Evolutionary conservation across 2,113 vertebrate genomes (phyloP), one percentile per base, ranked within the genome.

Genomic region (Eptesicus fuscus): DNA sequence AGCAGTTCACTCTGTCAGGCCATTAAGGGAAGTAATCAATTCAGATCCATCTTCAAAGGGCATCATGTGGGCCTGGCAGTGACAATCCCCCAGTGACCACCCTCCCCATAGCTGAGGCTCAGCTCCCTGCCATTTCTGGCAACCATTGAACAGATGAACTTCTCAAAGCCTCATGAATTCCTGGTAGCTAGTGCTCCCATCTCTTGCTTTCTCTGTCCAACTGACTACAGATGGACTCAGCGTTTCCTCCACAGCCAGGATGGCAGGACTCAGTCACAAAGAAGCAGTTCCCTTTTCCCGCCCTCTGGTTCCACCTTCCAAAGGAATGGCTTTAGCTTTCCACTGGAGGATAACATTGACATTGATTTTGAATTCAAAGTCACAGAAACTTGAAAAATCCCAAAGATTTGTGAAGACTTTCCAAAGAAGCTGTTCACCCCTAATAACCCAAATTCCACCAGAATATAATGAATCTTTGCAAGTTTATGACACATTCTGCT

Each of bases 91-190:
- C 25, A n/a, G 56, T 0, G 0, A 0, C 28, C 82, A 20, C 4
- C 40, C 1, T 4, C 35, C 93, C 74, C 87, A 40, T 23, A 25
- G 76, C 28, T 17, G 78, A 73, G 59, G 70, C 91, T 53, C 32
- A 69, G 23, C 47, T 96, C 3, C 2, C 35, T 87, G 42, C 42
- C 69, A 74, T 76, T 91, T 87, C 49, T 80, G 42, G 65, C 42
- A 95, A 83, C 44, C 71, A 94, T 74, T 0, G 12, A 44, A 82
- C 59, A 92, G 67, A 97, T 86, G 94, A 97, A 96, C 82, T 78
- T 78, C 96, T 53, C 71, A 97, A 95, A 95, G 88, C 32, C 42
- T 47, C 44, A 82, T 73, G 71, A 95, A 69, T 96, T 96, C 67
- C 97, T 92, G 76, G 30, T 82, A 95, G 88, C 49, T 76, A 89